Base-by-base conservation (phyloP, 2,113 vertebrate species). In the Leucoraja erinaceus region DNA sequence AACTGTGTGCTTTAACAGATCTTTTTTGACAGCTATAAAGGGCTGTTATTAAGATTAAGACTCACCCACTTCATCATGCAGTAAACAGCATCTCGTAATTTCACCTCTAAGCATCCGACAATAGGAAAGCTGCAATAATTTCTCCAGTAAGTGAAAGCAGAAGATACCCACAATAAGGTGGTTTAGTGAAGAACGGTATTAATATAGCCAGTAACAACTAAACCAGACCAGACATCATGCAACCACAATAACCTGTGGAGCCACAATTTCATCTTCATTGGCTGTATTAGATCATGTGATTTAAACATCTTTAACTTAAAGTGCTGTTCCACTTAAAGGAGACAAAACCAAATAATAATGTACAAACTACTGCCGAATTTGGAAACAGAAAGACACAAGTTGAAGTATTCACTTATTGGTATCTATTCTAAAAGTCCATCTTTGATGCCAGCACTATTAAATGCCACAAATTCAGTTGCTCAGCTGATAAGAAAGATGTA, bases 51-150 rank as follows among this genome's bases (percentile, higher is more conserved):
- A 88, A 88, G 59, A 63, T 63, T 61, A 63, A 63, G 83, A 88
- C 83, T 88, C 83, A 88, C 83, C 83, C 83, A 88, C 59, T 88
- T 88, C 83, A 88, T 88, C 59, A 88, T 63, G 83, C 83, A 88
- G 59, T 63, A 88, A 88, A 88, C 59, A 63, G 83, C 83, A 88
- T 88, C 14, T 88, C 25, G 83, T 66, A 77, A 88, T 88, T 63
- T 63, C 83, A 88, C 59, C 83, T 88, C 61, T 31, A 63, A 88
- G 83, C 59, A 63, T 33, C 83, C 63, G 83, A 66, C 59, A 88
- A 1, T 86, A 61, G 63, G 59, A 86, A 86, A 31, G 59, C 83
- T 18, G 83, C 59, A 66, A 88, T 31, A 12, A n/a, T 88, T 66
- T 88, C 83, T 66, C 83, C 56, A 61, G 28, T 59, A 86, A 86